Conservation (phyloP, 2,797 vertebrate genomes). For the Pangasius krempfi region DNA sequence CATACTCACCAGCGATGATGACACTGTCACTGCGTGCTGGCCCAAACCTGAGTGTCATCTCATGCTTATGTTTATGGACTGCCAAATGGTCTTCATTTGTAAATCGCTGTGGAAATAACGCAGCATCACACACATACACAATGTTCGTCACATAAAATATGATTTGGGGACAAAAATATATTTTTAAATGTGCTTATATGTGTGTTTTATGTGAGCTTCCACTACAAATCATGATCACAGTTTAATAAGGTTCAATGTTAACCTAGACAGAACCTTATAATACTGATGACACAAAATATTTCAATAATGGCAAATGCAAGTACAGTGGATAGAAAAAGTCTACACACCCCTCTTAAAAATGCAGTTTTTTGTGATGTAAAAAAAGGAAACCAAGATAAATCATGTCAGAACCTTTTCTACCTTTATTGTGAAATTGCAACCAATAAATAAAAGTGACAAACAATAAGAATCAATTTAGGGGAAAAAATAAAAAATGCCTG, state of each 20-base stretch:
- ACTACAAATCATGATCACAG: not conserved
- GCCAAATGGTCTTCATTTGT: slow-evolving; percentile 99
- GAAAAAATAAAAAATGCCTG: not conserved
- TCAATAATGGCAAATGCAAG: not conserved
- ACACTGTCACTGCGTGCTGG: slow-evolving; percentile 96
- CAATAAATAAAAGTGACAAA: not conserved
- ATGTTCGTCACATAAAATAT: not conserved
- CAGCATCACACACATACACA: not conserved
- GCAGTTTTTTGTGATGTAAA: not conserved
- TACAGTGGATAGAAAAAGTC: not conserved
- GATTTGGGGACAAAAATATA: not conserved
- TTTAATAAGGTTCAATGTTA: not conserved
- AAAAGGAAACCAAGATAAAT: not conserved
- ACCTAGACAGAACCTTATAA: not conserved
- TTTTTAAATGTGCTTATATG: not conserved
- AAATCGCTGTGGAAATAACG: slow-evolving; percentile 83
- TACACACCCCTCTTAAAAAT: not conserved
- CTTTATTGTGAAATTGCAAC: not conserved
- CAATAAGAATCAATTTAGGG: not conserved
- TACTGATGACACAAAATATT: not conserved
- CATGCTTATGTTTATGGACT: slow-evolving; percentile 99
- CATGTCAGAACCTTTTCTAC: not conserved
- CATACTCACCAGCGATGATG: slow-evolving; percentile 92
- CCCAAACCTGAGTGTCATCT: slow-evolving; percentile 99
- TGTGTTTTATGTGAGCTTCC: not conserved